phyloP scores from a whole-genome alignment of 1,140 invertebrate genomes.

The Steinernema feltiae region DNA sequence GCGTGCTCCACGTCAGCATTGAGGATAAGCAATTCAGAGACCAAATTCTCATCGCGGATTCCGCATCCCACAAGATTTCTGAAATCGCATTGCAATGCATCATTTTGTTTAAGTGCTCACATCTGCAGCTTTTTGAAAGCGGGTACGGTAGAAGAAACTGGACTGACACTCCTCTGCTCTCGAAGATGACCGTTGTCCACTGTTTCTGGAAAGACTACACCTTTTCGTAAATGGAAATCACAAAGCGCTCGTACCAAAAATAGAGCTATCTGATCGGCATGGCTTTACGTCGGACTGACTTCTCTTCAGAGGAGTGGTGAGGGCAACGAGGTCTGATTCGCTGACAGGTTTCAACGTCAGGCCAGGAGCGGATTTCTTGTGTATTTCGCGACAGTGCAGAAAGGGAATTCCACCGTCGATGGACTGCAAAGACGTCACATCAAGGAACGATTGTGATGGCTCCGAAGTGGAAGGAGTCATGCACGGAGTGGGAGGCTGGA shows the following conservation, averaged over 20 bases:
- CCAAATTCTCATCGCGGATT: conserved; percentile 69
- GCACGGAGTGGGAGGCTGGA: conserved; percentile 25
- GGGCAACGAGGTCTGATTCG: conserved; percentile 4
- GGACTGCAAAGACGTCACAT: conserved; percentile 2
- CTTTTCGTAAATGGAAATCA: not conserved
- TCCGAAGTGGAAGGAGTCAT: conserved; percentile 14
- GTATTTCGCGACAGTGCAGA: not conserved
- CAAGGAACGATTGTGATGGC: not conserved
- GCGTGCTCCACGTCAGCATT: conserved; percentile 75
- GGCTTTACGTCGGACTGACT: conserved; percentile 6
- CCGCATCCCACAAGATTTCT: conserved; percentile 67
- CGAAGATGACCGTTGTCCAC: not conserved
- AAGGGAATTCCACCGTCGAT: not conserved
- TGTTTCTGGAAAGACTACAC: not conserved
- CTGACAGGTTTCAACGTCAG: conserved; percentile 9
- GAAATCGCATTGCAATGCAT: conserved; percentile 23
- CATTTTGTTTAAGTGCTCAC: not conserved
- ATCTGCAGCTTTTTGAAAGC: conserved; percentile 13
- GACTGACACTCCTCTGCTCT: not conserved
- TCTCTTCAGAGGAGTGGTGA: not conserved
- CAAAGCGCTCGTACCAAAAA: not conserved
- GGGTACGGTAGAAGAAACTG: not conserved
- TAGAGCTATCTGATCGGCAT: conserved; percentile 11
- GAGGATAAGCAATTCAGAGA: conserved; percentile 81
- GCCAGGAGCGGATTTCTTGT: not conserved